phyloP scores from a whole-genome alignment of 2,113 vertebrate species.

The Salvator merianae region DNA sequence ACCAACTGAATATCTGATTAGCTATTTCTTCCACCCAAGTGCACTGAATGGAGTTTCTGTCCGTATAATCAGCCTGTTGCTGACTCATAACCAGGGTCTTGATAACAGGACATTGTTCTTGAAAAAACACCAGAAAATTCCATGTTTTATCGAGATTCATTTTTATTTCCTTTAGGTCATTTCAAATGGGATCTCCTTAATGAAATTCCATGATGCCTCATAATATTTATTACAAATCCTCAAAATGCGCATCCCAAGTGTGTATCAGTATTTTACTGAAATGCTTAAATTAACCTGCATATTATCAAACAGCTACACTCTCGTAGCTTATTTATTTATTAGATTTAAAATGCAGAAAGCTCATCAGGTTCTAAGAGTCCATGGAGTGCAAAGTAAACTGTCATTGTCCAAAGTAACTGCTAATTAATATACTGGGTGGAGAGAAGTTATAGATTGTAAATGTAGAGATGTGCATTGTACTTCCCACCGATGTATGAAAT shows the following conservation, averaged over 20 bases:
- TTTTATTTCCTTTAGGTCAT: not conserved
- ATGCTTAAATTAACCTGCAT: not conserved
- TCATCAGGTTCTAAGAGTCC: not conserved
- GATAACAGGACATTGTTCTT: no score
- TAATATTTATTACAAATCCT: not conserved
- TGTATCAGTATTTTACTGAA: no score
- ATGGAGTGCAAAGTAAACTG: not conserved
- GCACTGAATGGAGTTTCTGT: no score
- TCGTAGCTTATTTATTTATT: not conserved
- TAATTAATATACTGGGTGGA: constrained; percentile 16
- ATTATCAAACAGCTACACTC: not conserved
- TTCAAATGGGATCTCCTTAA: not conserved
- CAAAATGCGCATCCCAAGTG: not conserved
- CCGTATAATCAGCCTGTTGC: no score
- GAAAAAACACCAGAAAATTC: no score
- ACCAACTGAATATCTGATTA: no score
- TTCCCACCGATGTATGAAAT: constrained; percentile 12
- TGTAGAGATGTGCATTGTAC: not conserved
- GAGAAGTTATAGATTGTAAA: constrained; percentile 13
- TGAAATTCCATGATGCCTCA: not conserved
- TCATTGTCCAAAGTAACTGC: not conserved
- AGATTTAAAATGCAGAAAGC: not conserved
- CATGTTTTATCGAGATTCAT: no score
- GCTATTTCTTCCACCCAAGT: no score
- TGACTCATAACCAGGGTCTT: no score